These are phyloP conservation scores for Melanophora roralis DNA, from an alignment of 2,888 invertebrate species.

Conservation along the genomic window DNA sequence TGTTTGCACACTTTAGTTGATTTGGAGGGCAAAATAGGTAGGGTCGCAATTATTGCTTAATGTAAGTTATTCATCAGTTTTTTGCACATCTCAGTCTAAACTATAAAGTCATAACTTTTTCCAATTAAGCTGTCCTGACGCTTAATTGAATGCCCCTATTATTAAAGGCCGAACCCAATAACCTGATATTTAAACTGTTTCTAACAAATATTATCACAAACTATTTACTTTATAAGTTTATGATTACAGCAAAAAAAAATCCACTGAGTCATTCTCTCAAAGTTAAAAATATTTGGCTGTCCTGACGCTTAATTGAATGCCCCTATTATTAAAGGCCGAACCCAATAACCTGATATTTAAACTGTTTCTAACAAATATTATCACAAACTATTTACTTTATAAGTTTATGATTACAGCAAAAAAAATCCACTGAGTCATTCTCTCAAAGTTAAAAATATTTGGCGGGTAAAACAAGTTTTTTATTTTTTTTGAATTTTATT, in stretches of 20 bases:
- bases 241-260: not conserved
- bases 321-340: not conserved
- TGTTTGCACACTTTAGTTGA: no score
- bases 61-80: no score
- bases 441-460: not conserved
- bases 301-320: no score
- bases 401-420: not conserved
- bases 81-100: no score
- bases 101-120: no score
- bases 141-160: not conserved
- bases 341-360: not conserved
- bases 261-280: constrained; percentile 27
- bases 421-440: constrained; percentile 24
- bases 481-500: constrained; percentile 8
- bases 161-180: not conserved
- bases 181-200: not conserved
- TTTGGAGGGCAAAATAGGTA: no score
- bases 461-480: constrained; percentile 24
- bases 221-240: no score
- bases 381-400: not conserved
- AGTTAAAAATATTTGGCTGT: not conserved
- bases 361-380: not conserved
- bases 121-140: no score
- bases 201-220: not conserved
- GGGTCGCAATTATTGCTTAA: no score